Base-by-base conservation (phyloP, 2,888 invertebrate genomes). In the Polydrusus pterygomalis region DNA sequence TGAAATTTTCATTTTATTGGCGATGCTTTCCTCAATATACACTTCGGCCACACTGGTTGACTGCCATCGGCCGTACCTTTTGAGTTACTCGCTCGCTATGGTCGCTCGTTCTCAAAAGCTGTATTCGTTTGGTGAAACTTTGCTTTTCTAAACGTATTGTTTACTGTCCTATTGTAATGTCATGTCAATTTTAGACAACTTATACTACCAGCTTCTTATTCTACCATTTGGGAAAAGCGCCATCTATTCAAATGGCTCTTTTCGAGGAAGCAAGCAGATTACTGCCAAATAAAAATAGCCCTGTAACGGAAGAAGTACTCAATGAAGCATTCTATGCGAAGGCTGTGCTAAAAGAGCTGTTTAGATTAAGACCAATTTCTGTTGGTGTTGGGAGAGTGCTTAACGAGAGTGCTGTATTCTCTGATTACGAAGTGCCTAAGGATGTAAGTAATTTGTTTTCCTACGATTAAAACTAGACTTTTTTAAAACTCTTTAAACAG, bases 291-390 rank as follows among this genome's bases (percentile, higher is more conserved):
- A 84, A 88, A 43, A 84, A 89, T 64, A 87, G 89, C 43, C 80
- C 87, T 0, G 87, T 95, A 0, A 92, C 92, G 0, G 84, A 90
- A 1, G 91, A 92, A 45, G 87, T 89, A 40, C 84, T 93, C 62
- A 87, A 89, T 20, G 90, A 92, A 69, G 93, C 96, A 13, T 87
- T 88, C 0, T 97, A 95, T 84, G 89, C 94, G 0, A 93, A 94
- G 84, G 94, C 95, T 51, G 93, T 94, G 80, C 87, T 97, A 0
- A 97, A 97, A 85, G 98, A 98, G 87, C 92, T 93, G 3, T 89
- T 96, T 30, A 90, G 97, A 77, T 84, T 97, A 62, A 93, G 95
- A 87, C 97, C 97, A 0, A 92, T 97, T 34, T 93, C 96, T 0
- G 89, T 97, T 71, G 97, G 97, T 7, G 90, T 96, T 67, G 96